Conservation (phyloP, 2,113 vertebrate species). For the Progne subis region DNA sequence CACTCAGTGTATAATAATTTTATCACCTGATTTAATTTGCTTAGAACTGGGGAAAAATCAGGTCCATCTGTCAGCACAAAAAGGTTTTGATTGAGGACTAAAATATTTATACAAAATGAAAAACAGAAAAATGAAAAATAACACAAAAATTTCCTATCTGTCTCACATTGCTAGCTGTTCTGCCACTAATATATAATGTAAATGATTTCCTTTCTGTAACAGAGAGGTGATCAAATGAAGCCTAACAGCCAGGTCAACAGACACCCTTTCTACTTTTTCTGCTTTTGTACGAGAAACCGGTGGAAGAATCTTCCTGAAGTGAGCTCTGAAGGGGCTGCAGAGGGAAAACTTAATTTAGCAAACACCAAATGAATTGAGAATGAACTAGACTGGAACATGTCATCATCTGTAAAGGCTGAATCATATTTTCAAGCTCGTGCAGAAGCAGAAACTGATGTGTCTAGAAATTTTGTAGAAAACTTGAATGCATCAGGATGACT, state of each 20-base stretch:
- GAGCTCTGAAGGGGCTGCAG: not conserved
- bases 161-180: not conserved
- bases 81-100: not conserved
- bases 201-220: not conserved
- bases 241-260: not conserved
- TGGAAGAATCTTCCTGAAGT: not conserved
- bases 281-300: not conserved
- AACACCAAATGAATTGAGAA: not conserved
- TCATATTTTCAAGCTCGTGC: conserved; percentile 1
- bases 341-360: conserved; percentile 14
- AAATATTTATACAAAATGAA: not conserved
- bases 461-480: not conserved
- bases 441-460: not conserved
- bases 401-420: conserved; percentile 28
- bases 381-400: not conserved
- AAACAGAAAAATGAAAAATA: not conserved
- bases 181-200: not conserved
- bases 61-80: not conserved
- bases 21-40: not conserved
- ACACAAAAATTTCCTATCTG: not conserved
- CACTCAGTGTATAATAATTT: not conserved
- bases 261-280: not conserved
- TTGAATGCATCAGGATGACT: not conserved
- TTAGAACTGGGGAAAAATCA: not conserved
- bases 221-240: not conserved